Conservation (phyloP, 64 coral and sea anemone genomes). For the Porites australiensis region DNA sequence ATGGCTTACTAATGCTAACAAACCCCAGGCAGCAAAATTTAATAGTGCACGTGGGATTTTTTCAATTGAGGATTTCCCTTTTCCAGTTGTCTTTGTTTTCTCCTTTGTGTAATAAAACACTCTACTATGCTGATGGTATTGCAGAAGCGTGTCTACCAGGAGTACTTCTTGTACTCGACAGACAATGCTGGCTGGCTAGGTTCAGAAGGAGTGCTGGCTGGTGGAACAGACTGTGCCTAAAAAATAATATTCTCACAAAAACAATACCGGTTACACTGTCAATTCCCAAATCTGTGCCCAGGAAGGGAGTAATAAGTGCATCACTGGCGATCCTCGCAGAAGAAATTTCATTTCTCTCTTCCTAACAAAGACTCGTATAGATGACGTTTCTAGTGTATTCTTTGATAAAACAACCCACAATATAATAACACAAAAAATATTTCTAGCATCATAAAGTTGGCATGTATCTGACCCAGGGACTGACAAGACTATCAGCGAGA, state of each 20-base stretch:
- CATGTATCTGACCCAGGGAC: constrained; percentile 16
- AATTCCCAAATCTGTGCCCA: not conserved
- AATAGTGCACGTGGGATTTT: constrained; percentile 70
- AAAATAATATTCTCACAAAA: constrained; percentile 45
- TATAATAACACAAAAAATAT: not conserved
- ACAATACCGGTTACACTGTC: not conserved
- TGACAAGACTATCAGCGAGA: constrained; percentile 2
- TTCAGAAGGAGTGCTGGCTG: constrained; percentile 24
- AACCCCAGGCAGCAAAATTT: constrained; percentile 64
- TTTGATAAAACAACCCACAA: constrained; percentile 13
- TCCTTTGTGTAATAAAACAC: constrained; percentile 59
- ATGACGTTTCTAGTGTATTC: constrained; percentile 9
- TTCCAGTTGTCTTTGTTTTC: constrained; percentile 31
- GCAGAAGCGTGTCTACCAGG: constrained; percentile 27
- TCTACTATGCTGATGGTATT: constrained; percentile 60
- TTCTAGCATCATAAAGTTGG: constrained; percentile 1
- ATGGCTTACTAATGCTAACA: no score
- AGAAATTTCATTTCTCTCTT: constrained; percentile 14
- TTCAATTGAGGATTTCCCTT: constrained; percentile 52
- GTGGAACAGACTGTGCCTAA: constrained; percentile 56
- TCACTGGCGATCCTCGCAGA: not conserved
- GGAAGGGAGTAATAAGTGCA: not conserved
- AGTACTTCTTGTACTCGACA: constrained; percentile 36
- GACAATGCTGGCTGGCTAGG: constrained; percentile 31
- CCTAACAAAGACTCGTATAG: no score